phyloP scores from a whole-genome alignment of 2,797 vertebrate genomes.

The Galagoides demidoff region DNA sequence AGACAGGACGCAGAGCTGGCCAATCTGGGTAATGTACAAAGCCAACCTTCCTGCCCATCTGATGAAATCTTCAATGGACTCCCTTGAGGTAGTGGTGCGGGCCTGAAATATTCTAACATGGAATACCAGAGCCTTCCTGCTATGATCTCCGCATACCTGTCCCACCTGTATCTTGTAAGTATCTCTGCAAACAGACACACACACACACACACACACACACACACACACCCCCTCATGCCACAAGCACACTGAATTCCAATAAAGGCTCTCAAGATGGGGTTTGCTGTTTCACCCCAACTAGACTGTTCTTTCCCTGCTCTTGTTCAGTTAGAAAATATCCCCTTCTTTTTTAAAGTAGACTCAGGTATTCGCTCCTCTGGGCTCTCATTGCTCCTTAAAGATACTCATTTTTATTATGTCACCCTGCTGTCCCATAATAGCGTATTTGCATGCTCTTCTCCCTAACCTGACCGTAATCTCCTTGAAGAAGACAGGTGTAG shows the following conservation, averaged over 20 bases:
- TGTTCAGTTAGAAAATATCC: background rate
- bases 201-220: background rate
- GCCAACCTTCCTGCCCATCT: background rate
- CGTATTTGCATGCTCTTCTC: background rate
- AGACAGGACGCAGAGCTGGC: background rate
- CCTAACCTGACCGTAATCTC: background rate
- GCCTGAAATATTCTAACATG: background rate
- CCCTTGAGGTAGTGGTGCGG: fast-evolving
- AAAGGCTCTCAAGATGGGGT: background rate
- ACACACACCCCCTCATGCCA: background rate
- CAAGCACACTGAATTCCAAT: background rate
- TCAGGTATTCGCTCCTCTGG: background rate
- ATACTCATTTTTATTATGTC: background rate
- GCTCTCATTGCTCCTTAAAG: background rate
- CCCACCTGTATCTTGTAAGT: background rate
- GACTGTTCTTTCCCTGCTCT: background rate
- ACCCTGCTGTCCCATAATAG: background rate
- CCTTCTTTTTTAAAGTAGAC: background rate
- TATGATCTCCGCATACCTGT: background rate
- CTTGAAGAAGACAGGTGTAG: background rate
- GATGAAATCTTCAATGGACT: background rate
- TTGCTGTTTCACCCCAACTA: background rate
- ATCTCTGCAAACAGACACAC: background rate
- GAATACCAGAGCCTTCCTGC: background rate
- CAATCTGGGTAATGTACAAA: background rate